A percentile compares a stretch with the other conserved stretches of the same genome.
These are phyloP conservation scores for Lontra canadensis DNA, from an alignment of 2,113 vertebrate species.

Conservation along the genomic window DNA sequence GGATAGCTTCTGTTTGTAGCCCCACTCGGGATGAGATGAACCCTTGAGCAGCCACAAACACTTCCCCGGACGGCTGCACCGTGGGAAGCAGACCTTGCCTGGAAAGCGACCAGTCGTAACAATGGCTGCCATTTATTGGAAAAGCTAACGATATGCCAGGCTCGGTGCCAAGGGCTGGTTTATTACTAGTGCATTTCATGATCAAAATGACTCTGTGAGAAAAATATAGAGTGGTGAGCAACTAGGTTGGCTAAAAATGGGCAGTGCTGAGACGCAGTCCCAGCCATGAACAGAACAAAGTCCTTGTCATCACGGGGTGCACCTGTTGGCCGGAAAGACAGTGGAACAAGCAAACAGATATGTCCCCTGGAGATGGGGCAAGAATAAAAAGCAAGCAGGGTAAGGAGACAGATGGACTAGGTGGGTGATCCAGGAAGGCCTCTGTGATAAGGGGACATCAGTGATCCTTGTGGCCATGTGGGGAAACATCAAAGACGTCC, in stretches of 20 bases:
- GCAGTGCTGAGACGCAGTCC: background rate
- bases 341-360: background rate
- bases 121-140: background rate
- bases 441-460: background rate
- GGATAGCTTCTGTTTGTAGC: background rate
- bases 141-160: background rate
- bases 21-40: background rate
- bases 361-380: background rate
- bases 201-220: background rate
- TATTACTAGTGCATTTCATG: constrained; percentile 38
- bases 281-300: background rate
- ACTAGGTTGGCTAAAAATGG: background rate
- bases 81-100: background rate
- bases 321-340: background rate
- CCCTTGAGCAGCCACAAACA: background rate
- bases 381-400: background rate
- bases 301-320: background rate
- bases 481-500: background rate
- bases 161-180: background rate
- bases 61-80: background rate
- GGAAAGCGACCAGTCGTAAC: background rate
- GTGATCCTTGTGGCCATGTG: fast-evolving
- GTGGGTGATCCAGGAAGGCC: background rate
- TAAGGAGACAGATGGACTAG: background rate
- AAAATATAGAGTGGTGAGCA: background rate